Base-by-base conservation (phyloP, 2,888 invertebrate genomes). In the Diaperis boleti region DNA sequence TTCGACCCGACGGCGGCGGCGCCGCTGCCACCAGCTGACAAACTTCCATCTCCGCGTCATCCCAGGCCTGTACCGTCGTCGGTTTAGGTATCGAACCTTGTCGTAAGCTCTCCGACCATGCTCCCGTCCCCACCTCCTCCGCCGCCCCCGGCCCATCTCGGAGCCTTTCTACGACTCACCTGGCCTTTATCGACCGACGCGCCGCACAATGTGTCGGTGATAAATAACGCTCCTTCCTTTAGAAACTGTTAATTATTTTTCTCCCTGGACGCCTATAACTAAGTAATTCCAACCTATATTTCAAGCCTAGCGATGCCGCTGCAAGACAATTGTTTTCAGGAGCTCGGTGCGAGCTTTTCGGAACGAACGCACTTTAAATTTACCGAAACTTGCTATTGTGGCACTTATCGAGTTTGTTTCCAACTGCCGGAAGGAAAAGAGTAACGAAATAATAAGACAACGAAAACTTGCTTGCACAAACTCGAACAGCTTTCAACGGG, bases 161-260 rank as follows among this genome's bases (percentile, higher is more conserved):
- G 59, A 67, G 69, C 70, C 67, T 72, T 72, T 73, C 72, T 73
- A 70, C 75, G 72, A 73, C 74, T 76, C 75, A 75, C 75, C 76
- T 76, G 75, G 75, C 72, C 73, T 72, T 71, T 74, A 75, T 75
- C 74, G 74, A 77, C 76, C 77, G 75, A 69, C 71, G 67, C 68
- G 66, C 65, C 61, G 62, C 66, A 67, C 68, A 67, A 72, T 71
- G 69, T 69, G 69, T 64, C 68, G 68, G 73, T 73, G 72, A 75
- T 74, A 75, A 74, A 75, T 74, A 73, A 72, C 71, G 65, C 69
- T 67, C 71, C 72, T 71, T 70, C 71, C 71, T 72, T 72, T 72
- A 68, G 71, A 72, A 71, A 72, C 72, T 72, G 72, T 74, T 74
- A 73, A 73, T 73, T 73, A 73, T 73, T 74, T 73, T 73, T 70